Conservation (phyloP, 2,888 invertebrate genomes). For the Temnothorax rugatulus region DNA sequence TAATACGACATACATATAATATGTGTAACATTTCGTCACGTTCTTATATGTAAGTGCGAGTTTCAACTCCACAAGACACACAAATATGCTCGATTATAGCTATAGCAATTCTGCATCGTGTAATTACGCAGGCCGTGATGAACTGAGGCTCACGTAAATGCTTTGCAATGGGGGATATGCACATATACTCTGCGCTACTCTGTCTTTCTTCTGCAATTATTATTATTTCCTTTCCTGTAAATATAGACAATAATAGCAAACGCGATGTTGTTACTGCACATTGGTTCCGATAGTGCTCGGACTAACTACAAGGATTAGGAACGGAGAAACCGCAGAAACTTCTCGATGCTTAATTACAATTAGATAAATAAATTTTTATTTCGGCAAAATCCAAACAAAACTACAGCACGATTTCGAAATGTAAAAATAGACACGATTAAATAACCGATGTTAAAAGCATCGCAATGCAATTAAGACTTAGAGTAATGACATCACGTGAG, state of each 20-base stretch:
- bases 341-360: not conserved
- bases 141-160: not conserved
- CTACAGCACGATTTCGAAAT: not conserved
- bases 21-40: not conserved
- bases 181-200: not conserved
- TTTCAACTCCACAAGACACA: not conserved
- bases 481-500: too few relatives aligned
- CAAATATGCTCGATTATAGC: not conserved
- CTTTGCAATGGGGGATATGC: not conserved
- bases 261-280: constrained; percentile 26
- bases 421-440: not conserved
- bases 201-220: constrained; percentile 49
- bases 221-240: constrained; percentile 58
- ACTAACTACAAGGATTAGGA: constrained; percentile 14
- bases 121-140: not conserved
- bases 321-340: constrained; percentile 35
- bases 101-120: not conserved
- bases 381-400: not conserved
- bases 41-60: not conserved
- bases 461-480: too few relatives aligned
- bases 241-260: constrained; percentile 27
- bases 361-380: constrained; percentile 2
- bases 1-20: not conserved
- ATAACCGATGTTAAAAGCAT: too few relatives aligned
- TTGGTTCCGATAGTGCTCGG: constrained; percentile 37